phyloP scores from a whole-genome alignment of 53 echinoderm and acorn worm genomes.

The Mesocentrotus franciscanus region DNA sequence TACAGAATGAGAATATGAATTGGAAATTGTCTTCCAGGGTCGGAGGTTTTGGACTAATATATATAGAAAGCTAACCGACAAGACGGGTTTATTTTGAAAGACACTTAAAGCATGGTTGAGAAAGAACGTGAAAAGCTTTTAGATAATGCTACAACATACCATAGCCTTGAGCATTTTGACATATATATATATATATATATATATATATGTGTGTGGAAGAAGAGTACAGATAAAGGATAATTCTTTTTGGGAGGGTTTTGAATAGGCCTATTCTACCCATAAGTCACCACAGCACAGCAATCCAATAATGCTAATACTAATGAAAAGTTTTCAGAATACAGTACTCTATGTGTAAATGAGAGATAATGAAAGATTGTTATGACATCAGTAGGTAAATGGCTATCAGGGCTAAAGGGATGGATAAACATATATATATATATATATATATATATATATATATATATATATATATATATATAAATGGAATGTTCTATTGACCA shows the following conservation, averaged over 20 bases:
- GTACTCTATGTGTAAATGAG: not conserved
- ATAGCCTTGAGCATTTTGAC: not conserved
- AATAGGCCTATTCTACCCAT: not conserved
- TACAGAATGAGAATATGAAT: not conserved
- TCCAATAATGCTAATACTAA: not conserved
- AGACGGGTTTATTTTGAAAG: not conserved
- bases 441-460: too few species aligned
- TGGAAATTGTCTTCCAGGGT: not conserved
- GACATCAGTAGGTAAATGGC: not conserved
- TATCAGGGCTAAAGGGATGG: not conserved
- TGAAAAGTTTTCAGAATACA: not conserved
- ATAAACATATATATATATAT: not conserved
- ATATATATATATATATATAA: too few species aligned
- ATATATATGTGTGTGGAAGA: not conserved
- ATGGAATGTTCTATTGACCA: not conserved
- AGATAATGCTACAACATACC: not conserved
- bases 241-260: not conserved
- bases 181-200: too few species aligned
- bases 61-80: not conserved
- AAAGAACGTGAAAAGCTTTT: not conserved
- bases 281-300: not conserved
- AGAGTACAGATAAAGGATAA: not conserved
- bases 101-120: not conserved
- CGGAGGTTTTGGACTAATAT: not conserved
- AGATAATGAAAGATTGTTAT: not conserved